Evolutionary conservation across 2,888 invertebrate species (phyloP), one percentile per base, ranked within the genome.

Genomic region (Ormyrus nitidulus): DNA sequence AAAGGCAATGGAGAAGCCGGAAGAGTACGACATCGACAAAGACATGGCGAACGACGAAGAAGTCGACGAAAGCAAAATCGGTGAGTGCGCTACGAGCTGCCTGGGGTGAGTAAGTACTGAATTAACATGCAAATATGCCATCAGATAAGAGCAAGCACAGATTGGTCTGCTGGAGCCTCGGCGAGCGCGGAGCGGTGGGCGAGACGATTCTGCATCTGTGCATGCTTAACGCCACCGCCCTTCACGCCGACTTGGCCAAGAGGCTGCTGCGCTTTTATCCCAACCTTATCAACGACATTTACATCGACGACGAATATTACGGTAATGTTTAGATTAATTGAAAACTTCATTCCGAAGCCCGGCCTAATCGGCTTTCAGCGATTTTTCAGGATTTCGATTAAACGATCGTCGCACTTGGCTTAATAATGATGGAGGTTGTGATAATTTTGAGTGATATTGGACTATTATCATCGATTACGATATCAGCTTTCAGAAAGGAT

Each of bases 221-320:
- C 88, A 92, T 99, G 77, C 92, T 99, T 48, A 96, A 97, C 87
- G 97, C 98, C 0, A 96, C 98, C 0, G 95, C 97, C 0, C 92
- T 98, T 65, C 96, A 98, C 88, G 97, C 97, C 0, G 98, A 98
- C 89, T 92, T 99, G 74, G 98, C 98, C 0, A 99, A 98, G 91
- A 92, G 98, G 78, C 92, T 99, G 48, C 91, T 99, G 7, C 93
- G 96, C 70, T 96, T 97, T 89, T 99, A 97, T 91, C 99, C 99
- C 0, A 97, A 97, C 89, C 93, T 99, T 34, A 97, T 99, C 86
- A 96, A 98, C 88, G 99, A 99, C 88, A 96, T 98, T 85, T 99
- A 99, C 91, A 95, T 97, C 92, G 95, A 95, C 69, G 99, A 99
- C 87, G 99, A 99, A 91, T 99, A 99, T 90, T 99, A 98, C 88